These are phyloP conservation scores for Mimumesa dahlbomi DNA, from an alignment of 2,888 invertebrate genomes.

Conservation along the genomic window DNA sequence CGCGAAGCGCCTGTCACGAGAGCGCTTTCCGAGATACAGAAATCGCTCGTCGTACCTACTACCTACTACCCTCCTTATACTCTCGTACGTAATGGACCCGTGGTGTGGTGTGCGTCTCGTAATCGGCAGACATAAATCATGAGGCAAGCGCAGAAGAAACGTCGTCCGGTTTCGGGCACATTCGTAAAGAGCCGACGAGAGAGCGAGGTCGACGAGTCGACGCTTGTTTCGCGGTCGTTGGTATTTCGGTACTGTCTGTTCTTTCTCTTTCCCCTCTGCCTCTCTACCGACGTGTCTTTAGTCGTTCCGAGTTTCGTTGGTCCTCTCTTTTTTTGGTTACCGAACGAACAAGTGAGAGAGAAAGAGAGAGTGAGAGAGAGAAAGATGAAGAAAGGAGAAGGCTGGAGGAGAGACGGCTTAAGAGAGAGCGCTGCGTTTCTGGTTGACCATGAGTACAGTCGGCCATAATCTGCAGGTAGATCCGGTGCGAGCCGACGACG, in stretches of 20 bases:
- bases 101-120: conserved; percentile 17
- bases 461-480: conserved; percentile 64
- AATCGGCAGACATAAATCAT: conserved; percentile 33
- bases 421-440: conserved; percentile 40
- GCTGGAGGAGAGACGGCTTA: neutral
- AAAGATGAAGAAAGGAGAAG: neutral
- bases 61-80: too few species aligned
- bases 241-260: conserved; percentile 62
- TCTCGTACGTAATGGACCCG: too few species aligned
- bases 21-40: conserved; percentile 3
- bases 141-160: neutral
- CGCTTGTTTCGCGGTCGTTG: conserved; percentile 68
- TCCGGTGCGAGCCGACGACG: conserved; percentile 43
- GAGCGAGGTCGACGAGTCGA: conserved; percentile 52
- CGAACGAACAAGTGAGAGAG: conserved; percentile 1
- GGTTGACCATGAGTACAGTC: conserved; percentile 62
- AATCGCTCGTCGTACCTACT: conserved; percentile 9
- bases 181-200: conserved; percentile 11
- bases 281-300: conserved; percentile 23
- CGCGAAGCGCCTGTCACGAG: neutral
- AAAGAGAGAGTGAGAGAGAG: neutral
- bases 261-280: conserved; percentile 24
- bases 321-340: conserved; percentile 10
- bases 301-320: conserved; percentile 37
- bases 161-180: conserved; percentile 12